A percentile compares a stretch with the other conserved stretches of the same genome.
phyloP scores from a whole-genome alignment of 2,113 vertebrate genomes.

The Callospermophilus lateralis region DNA sequence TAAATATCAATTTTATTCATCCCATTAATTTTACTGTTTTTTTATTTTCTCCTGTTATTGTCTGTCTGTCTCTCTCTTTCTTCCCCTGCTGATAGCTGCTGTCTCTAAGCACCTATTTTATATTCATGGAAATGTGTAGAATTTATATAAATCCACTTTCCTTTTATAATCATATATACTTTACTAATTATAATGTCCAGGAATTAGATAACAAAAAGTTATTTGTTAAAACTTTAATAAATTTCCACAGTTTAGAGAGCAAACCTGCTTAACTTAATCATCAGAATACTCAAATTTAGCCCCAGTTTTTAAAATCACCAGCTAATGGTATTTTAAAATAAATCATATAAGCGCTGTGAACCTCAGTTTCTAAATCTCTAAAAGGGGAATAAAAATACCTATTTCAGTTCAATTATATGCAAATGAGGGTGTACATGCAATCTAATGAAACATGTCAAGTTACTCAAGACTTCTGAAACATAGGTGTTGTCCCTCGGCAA shows the following conservation, averaged over 20 bases:
- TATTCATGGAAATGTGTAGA: background rate
- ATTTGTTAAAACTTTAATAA: background rate
- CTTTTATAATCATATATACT: background rate
- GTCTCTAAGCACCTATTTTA: background rate
- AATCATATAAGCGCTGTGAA: background rate
- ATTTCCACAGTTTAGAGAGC: background rate
- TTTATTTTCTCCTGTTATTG: background rate
- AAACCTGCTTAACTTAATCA: background rate
- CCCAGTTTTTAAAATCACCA: background rate
- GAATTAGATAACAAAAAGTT: slow-evolving; percentile 43
- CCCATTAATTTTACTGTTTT: background rate
- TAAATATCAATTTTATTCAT: background rate
- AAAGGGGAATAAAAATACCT: background rate
- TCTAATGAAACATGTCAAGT: background rate
- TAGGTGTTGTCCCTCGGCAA: background rate
- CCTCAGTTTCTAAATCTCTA: background rate
- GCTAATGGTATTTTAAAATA: background rate
- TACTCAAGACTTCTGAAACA: background rate
- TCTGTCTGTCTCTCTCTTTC: background rate
- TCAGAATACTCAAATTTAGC: background rate
- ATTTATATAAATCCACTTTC: background rate
- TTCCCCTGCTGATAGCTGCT: background rate
- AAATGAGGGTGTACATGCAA: background rate
- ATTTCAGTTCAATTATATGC: background rate
- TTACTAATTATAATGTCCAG: background rate